phyloP scores from a whole-genome alignment of 2,113 vertebrate species.

The Siphamia tubifer region DNA sequence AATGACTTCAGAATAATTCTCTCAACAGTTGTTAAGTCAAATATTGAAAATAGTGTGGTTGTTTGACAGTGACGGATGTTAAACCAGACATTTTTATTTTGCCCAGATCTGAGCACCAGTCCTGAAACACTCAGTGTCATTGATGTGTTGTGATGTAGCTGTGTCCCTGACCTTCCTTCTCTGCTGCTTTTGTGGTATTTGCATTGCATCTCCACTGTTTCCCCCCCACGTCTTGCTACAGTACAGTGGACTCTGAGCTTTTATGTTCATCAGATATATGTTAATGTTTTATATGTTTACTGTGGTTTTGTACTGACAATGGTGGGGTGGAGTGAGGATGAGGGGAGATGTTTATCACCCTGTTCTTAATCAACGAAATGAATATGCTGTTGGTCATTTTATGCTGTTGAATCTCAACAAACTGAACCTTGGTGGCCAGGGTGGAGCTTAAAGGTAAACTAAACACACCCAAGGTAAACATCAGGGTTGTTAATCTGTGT shows the following conservation, averaged over 20 bases:
- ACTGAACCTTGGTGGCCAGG: conserved; percentile 23
- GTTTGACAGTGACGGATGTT: too few relatives aligned
- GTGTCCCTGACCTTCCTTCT: conserved; percentile 24
- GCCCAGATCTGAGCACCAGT: conserved; percentile 65
- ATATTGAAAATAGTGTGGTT: too few relatives aligned
- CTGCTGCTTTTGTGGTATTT: conserved; percentile 59
- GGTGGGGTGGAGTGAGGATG: neutral
- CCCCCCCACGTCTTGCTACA: conserved; percentile 10
- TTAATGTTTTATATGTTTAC: neutral
- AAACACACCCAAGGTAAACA: conserved; percentile 49
- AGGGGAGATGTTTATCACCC: conserved; percentile 3
- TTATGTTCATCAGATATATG: conserved; percentile 26
- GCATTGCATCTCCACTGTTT: conserved; percentile 34
- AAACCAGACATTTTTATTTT: conserved; percentile 10
- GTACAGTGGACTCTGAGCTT: conserved; percentile 1
- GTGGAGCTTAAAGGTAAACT: conserved; percentile 26
- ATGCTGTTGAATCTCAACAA: conserved; percentile 17
- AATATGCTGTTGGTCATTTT: neutral
- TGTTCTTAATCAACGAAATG: neutral
- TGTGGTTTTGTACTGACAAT: conserved; percentile 12
- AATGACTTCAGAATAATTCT: too few relatives aligned
- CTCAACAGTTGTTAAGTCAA: too few relatives aligned
- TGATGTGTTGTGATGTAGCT: conserved; percentile 53
- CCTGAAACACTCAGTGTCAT: conserved; percentile 26
- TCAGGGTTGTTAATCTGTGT: conserved; percentile 11